Conservation (phyloP, 30 jellyfish, hydroid and myxozoan genomes). For the Chrysaora quinquecirrha region DNA sequence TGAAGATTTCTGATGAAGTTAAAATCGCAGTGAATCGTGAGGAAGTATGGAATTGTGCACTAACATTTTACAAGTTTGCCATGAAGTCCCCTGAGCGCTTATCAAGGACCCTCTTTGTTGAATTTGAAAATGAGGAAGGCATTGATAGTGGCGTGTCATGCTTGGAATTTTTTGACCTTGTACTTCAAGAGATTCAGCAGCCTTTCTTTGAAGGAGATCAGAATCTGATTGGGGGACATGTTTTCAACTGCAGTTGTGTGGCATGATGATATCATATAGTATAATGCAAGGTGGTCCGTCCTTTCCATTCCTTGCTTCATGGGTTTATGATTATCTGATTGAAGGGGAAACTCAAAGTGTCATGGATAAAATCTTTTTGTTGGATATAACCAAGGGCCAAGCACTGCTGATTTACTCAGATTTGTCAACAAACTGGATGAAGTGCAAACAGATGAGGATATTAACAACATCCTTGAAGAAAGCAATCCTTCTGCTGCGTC, state of each 20-base stretch:
- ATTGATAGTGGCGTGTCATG: constrained; percentile 23
- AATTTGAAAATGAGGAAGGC: constrained; percentile 15
- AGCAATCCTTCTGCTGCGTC: constrained; percentile 5
- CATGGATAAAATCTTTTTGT: constrained; percentile 13
- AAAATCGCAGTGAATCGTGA: constrained; percentile 8
- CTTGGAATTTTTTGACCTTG: constrained; percentile 13
- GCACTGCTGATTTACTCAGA: constrained; percentile 21
- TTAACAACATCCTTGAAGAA: constrained; percentile 10
- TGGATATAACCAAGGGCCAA: constrained; percentile 24
- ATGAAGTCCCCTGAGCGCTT: constrained; percentile 15
- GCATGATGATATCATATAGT: constrained; percentile 32
- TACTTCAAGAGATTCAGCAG: constrained; percentile 30
- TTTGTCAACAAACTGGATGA: constrained; percentile 24
- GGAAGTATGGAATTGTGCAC: constrained; percentile 22
- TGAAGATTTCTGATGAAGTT: constrained; percentile 10
- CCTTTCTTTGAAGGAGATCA: constrained; percentile 31
- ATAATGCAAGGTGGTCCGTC: constrained; percentile 29
- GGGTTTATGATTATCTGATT: constrained; percentile 18
- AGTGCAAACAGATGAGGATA: constrained; percentile 11
- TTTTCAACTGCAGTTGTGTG: constrained; percentile 26
- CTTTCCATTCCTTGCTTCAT: constrained; percentile 36
- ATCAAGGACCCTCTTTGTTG: constrained; percentile 22
- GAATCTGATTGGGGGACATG: constrained; percentile 28
- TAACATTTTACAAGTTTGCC: constrained; percentile 19
- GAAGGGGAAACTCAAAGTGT: constrained; percentile 35